Conservation (phyloP, 1,140 invertebrate genomes). For the Apolygus lucorum region DNA sequence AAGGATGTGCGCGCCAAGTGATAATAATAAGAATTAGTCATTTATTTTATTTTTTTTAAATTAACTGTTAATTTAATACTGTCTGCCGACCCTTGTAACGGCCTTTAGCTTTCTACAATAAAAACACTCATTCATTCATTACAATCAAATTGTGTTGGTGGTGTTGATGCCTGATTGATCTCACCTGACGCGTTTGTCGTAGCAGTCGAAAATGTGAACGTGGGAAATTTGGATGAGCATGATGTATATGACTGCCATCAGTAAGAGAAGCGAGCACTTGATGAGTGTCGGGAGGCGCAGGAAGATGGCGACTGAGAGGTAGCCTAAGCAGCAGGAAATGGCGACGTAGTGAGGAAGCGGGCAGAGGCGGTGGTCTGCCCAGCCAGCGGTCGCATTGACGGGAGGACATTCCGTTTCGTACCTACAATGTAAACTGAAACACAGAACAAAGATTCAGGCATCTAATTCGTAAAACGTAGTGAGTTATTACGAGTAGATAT, state of each 20-base stretch:
- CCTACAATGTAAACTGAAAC: slow-evolving; percentile 60
- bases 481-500: no score
- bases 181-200: slow-evolving; percentile 57
- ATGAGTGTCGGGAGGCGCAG: slow-evolving; percentile 70
- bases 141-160: no score
- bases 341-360: slow-evolving; percentile 77
- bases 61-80: no score
- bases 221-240: slow-evolving; percentile 76
- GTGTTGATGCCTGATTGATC: no score
- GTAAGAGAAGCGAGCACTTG: slow-evolving; percentile 61
- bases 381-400: slow-evolving; percentile 34
- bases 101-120: no score
- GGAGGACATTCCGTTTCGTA: slow-evolving; percentile 47
- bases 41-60: no score
- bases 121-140: no score
- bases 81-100: no score
- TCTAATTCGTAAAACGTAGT: no score
- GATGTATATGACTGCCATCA: slow-evolving; percentile 72
- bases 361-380: slow-evolving; percentile 53
- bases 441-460: no score
- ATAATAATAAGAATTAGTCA: no score
- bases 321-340: slow-evolving; percentile 68
- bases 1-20: no score
- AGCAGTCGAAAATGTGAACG: slow-evolving; percentile 64
- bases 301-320: slow-evolving; percentile 73